phyloP scores from a whole-genome alignment of 2,797 vertebrate genomes.

The Rachycentron canadum region DNA sequence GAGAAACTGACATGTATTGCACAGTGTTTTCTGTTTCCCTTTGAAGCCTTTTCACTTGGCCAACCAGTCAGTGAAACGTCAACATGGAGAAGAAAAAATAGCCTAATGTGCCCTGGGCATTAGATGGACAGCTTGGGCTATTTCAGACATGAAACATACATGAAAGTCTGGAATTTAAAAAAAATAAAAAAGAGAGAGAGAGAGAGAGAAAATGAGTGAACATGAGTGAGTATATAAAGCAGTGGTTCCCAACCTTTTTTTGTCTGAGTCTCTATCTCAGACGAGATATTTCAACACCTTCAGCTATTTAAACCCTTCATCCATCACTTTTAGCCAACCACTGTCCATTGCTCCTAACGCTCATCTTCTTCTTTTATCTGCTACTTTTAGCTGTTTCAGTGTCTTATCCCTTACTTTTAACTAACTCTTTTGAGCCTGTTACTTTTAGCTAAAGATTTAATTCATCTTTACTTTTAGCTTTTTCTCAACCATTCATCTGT shows the following conservation, averaged over 20 bases:
- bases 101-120: conserved; percentile 23
- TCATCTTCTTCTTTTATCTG: too few relatives aligned
- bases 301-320: not conserved
- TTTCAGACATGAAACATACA: conserved; percentile 40
- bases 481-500: too few relatives aligned
- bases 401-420: too few relatives aligned
- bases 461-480: too few relatives aligned
- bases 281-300: too few relatives aligned
- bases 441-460: too few relatives aligned
- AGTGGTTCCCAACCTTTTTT: not conserved
- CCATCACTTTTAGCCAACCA: not conserved
- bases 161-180: conserved; percentile 4
- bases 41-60: conserved; percentile 32
- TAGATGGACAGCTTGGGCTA: conserved; percentile 22
- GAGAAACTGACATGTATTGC: conserved; percentile 15
- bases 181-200: not conserved
- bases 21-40: conserved; percentile 25
- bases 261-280: too few relatives aligned
- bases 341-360: too few relatives aligned
- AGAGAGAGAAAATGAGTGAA: conserved; percentile 25
- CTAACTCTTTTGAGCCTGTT: too few relatives aligned
- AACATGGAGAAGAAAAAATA: conserved; percentile 45
- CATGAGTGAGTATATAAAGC: not conserved
- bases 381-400: too few relatives aligned
- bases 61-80: conserved; percentile 24